These are phyloP conservation scores for Heloderma charlesbogerti DNA, from an alignment of 2,113 vertebrate genomes.

Conservation along the genomic window DNA sequence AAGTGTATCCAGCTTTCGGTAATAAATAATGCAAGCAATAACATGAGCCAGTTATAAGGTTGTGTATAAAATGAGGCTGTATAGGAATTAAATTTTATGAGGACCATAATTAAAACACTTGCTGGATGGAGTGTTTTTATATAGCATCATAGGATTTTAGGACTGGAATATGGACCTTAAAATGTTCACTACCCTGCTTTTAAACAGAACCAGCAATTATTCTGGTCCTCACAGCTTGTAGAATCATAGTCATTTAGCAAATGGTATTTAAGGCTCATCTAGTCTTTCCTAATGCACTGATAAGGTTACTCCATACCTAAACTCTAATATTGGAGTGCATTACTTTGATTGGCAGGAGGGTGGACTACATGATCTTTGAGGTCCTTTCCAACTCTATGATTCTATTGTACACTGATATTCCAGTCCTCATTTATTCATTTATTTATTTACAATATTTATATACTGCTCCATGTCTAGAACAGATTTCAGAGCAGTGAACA, in stretches of 20 bases:
- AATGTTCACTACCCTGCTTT: background rate
- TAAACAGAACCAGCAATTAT: background rate
- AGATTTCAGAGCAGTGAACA: no score
- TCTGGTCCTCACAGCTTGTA: background rate
- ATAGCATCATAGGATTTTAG: background rate
- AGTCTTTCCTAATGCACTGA: background rate
- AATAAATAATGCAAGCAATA: conserved; percentile 32
- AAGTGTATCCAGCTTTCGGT: conserved; percentile 36
- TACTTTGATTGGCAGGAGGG: no score
- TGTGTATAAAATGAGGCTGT: conserved; percentile 57
- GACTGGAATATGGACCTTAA: background rate
- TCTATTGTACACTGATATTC: background rate
- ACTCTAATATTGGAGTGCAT: no score
- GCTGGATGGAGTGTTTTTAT: background rate
- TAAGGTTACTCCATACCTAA: background rate
- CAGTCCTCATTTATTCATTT: no score
- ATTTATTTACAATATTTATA: no score
- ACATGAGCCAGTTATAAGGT: conserved; percentile 41
- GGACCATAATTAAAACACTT: conserved; percentile 7
- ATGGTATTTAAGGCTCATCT: background rate
- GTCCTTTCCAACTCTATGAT: background rate
- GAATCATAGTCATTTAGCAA: background rate
- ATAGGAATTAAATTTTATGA: conserved; percentile 44
- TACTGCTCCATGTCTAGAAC: no score
- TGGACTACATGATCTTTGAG: background rate